Conservation (phyloP, 2,113 vertebrate species). For the Pollachius pollachius region DNA sequence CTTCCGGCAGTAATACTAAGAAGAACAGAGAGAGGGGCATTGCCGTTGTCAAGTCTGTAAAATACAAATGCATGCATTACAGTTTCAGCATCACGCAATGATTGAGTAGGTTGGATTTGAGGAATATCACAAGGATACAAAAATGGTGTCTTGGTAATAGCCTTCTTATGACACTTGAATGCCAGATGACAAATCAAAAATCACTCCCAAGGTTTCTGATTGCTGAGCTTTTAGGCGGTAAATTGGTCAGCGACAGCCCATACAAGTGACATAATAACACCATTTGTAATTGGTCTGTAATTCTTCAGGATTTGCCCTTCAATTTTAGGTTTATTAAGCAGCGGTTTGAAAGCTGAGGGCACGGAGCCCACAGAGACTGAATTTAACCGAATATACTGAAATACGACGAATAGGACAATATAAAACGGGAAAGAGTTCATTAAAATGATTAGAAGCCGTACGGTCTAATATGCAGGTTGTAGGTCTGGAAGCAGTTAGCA, state of each 20-base stretch:
- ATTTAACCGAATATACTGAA: too few species aligned
- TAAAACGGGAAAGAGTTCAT: too few species aligned
- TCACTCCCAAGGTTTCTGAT: neutral
- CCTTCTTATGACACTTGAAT: neutral
- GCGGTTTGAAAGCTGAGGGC: neutral
- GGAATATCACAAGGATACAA: neutral
- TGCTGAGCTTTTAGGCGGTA: neutral
- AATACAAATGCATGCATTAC: neutral
- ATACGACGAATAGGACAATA: too few species aligned
- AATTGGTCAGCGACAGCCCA: neutral
- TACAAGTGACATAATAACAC: neutral
- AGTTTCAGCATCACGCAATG: neutral
- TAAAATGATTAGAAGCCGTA: too few species aligned
- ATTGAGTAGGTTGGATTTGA: neutral
- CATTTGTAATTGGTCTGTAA: neutral
- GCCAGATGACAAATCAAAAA: neutral
- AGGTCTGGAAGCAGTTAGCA: too few species aligned
- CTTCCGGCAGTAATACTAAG: neutral
- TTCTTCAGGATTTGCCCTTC: neutral
- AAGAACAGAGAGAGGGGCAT: neutral
- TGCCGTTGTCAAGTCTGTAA: neutral
- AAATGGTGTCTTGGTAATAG: constrained; percentile 1
- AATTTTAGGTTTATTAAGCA: neutral
- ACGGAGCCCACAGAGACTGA: too few species aligned
- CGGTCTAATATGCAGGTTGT: too few species aligned